These are phyloP conservation scores for Metopia argyrocephala DNA, from an alignment of 2,888 invertebrate genomes.

Conservation along the genomic window DNA sequence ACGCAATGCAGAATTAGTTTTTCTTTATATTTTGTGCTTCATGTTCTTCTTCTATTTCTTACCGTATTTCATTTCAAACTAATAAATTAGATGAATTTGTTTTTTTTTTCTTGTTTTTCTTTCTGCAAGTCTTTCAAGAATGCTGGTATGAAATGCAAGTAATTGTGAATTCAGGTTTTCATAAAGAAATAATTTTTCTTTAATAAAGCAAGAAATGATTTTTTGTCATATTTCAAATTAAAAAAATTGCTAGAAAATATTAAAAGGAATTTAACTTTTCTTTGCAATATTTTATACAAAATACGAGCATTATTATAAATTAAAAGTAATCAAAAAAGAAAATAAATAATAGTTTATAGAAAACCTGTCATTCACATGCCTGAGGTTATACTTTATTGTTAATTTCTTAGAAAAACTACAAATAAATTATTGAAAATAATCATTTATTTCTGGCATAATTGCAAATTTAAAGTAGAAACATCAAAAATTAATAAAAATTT, in stretches of 20 bases:
- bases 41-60: not conserved
- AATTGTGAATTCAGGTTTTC: not conserved
- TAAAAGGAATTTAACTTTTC: too few species aligned
- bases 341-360: conserved; percentile 34
- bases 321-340: conserved; percentile 8
- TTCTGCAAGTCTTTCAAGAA: conserved; percentile 23
- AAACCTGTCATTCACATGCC: conserved; percentile 7
- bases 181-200: conserved; percentile 23
- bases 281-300: too few species aligned
- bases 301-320: too few species aligned
- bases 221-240: not conserved
- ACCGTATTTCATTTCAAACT: conserved; percentile 17
- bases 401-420: too few species aligned
- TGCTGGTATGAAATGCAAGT: not conserved
- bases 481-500: too few species aligned
- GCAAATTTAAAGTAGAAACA: too few species aligned
- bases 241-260: not conserved
- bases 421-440: too few species aligned
- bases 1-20: conserved; percentile 40
- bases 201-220: not conserved
- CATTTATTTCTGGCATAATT: too few species aligned
- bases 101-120: not conserved
- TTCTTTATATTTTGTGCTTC: not conserved
- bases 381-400: not conserved
- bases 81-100: conserved; percentile 37